Evolutionary conservation across 1,140 invertebrate genomes (phyloP).

Genomic region (Dreissena rostriformis): DNA sequence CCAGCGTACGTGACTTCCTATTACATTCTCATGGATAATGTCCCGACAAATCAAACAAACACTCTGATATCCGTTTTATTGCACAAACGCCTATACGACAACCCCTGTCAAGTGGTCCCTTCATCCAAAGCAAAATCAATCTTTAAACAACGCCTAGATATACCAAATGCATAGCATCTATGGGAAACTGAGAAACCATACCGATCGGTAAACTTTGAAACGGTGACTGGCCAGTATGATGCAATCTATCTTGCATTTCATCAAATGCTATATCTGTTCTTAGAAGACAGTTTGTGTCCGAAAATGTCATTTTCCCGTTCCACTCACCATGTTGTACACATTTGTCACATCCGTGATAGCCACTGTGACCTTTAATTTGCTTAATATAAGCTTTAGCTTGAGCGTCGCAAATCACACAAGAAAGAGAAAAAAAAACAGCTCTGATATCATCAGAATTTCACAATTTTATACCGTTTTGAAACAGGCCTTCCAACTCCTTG

Average conservation of each 20-base stretch:
- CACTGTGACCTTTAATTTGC: constrained; percentile 75
- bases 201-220: constrained; percentile 34
- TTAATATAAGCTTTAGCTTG: constrained; percentile 79
- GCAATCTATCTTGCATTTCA: constrained; percentile 56
- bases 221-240: constrained; percentile 50
- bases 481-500: constrained; percentile 35
- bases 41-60: neutral
- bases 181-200: constrained; percentile 52
- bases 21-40: constrained; percentile 36
- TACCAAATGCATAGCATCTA: constrained; percentile 59
- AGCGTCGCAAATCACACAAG: constrained; percentile 76
- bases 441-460: neutral
- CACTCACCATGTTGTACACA: constrained; percentile 67
- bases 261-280: constrained; percentile 57
- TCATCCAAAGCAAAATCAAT: constrained; percentile 39
- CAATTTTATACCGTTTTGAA: constrained; percentile 23
- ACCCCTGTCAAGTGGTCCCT: constrained; percentile 27
- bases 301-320: constrained; percentile 65
- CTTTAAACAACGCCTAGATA: constrained; percentile 53
- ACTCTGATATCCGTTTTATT: constrained; percentile 11
- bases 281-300: constrained; percentile 23
- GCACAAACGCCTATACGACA: neutral
- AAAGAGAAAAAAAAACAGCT: neutral
- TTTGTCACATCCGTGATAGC: constrained; percentile 77
- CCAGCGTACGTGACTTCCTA: constrained; percentile 8